Conservation (phyloP, 2,113 vertebrate species). For the Piaya cayana region DNA sequence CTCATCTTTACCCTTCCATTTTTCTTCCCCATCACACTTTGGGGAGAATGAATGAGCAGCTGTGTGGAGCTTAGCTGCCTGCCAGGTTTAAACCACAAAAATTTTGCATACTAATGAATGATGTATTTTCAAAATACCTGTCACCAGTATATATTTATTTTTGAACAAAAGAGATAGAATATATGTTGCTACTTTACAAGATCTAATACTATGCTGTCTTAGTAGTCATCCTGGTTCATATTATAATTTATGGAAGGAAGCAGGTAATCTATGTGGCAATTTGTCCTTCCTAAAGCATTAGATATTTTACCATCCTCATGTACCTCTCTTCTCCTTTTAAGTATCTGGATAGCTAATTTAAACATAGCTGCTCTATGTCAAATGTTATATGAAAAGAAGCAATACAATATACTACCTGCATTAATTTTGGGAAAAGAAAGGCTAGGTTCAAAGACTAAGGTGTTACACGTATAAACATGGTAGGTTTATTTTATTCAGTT, state of each 20-base stretch:
- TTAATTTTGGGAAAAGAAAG: background rate
- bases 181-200: background rate
- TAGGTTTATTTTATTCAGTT: background rate
- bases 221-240: too few relatives aligned
- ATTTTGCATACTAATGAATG: background rate
- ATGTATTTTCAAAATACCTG: background rate
- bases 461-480: background rate
- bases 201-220: background rate
- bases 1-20: too few relatives aligned
- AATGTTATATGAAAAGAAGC: background rate
- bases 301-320: background rate
- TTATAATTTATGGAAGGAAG: too few relatives aligned
- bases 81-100: background rate
- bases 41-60: too few relatives aligned
- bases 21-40: too few relatives aligned
- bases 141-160: background rate
- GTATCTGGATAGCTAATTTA: too few relatives aligned
- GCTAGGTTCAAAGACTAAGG: background rate
- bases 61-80: background rate
- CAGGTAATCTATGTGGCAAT: accelerated
- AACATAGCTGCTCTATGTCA: too few relatives aligned
- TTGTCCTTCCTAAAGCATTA: background rate
- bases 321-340: background rate
- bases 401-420: background rate
- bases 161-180: background rate